Conservation (phyloP, 2,113 vertebrate species). For the Capricornis sumatraensis region DNA sequence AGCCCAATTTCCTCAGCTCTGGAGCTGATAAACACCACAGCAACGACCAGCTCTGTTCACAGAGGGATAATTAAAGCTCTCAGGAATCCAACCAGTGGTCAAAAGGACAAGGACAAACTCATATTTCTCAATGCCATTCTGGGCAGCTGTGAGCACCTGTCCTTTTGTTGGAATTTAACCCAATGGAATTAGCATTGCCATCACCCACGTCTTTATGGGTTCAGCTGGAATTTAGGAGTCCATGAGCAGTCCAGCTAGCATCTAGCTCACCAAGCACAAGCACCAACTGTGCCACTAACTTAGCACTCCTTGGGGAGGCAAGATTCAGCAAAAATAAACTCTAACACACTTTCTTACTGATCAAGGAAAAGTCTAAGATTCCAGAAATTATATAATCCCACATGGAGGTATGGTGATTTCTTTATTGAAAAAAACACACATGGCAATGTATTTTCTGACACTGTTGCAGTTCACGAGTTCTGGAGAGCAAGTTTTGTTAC, state of each 20-base stretch:
- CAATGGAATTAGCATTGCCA: background rate
- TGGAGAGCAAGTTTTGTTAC: background rate
- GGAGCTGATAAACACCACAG: slow-evolving; percentile 73
- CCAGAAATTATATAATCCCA: background rate
- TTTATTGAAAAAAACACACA: background rate
- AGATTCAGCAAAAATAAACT: background rate
- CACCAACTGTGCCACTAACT: background rate
- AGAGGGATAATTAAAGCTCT: slow-evolving; percentile 7
- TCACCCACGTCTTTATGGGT: background rate
- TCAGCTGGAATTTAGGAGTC: slow-evolving; percentile 13
- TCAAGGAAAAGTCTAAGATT: background rate
- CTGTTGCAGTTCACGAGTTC: background rate
- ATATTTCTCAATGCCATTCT: background rate
- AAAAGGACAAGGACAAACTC: slow-evolving; percentile 35
- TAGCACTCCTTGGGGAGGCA: background rate
- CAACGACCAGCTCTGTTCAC: slow-evolving; percentile 32
- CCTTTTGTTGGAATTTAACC: slow-evolving; percentile 46
- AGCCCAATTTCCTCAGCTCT: slow-evolving; percentile 67
- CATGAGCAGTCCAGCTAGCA: slow-evolving; percentile 14
- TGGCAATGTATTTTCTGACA: background rate
- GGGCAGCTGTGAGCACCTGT: background rate
- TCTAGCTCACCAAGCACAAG: background rate
- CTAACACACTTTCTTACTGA: background rate
- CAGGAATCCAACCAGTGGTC: slow-evolving; percentile 45
- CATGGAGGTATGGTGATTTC: background rate